Conservation (phyloP, 2,797 vertebrate genomes). For the Meda fulgida region DNA sequence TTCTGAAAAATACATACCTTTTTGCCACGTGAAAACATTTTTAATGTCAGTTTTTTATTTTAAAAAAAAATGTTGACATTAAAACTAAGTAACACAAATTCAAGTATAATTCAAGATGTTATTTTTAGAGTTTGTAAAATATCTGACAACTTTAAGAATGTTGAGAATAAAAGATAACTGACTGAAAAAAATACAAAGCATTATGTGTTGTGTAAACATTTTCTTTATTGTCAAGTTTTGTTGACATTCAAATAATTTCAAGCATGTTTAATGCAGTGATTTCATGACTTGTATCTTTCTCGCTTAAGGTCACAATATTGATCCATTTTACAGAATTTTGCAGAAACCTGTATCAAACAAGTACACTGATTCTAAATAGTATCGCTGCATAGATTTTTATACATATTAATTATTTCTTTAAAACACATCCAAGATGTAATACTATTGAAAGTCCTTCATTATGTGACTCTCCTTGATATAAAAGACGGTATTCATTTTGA, state of each 20-base stretch:
- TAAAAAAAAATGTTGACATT: too few species aligned
- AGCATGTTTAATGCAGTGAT: background rate
- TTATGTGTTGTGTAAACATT: background rate
- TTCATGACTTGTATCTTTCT: background rate
- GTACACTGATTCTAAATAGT: background rate
- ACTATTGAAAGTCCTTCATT: slow-evolving; percentile 10
- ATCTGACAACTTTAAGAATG: background rate
- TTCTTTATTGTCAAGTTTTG: background rate
- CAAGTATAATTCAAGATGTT: background rate
- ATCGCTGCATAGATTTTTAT: background rate
- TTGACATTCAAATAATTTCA: background rate
- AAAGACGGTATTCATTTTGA: slow-evolving; percentile 5
- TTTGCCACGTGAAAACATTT: too few species aligned
- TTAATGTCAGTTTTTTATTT: too few species aligned
- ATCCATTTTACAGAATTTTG: background rate
- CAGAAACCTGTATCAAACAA: background rate
- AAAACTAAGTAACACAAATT: background rate
- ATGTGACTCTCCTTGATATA: slow-evolving; percentile 7
- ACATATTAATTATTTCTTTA: background rate
- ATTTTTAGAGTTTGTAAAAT: background rate
- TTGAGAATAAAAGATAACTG: background rate
- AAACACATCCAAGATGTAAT: background rate
- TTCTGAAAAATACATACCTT: background rate
- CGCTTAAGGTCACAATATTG: background rate
- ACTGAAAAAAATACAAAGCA: background rate